Evolutionary conservation across 2,888 invertebrate genomes (phyloP).

Genomic region (Ophion ventricosus): DNA sequence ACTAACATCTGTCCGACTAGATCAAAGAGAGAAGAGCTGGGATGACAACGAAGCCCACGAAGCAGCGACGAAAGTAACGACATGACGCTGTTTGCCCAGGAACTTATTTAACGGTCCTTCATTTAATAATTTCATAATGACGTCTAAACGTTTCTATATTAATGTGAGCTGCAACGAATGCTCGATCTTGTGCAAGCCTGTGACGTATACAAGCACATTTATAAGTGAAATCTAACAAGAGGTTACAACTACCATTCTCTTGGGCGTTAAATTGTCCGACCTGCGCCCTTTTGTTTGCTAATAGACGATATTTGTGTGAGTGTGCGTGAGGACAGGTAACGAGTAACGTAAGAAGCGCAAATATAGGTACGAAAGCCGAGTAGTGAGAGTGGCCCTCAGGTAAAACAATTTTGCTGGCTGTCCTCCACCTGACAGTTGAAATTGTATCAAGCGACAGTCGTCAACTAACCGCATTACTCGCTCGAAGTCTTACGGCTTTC

Average conservation of each 20-base stretch:
- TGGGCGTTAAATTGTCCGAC: background rate
- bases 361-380: slow-evolving; percentile 7
- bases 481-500: slow-evolving; percentile 8
- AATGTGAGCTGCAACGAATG: slow-evolving; percentile 28
- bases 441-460: slow-evolving; percentile 55
- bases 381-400: slow-evolving; percentile 27
- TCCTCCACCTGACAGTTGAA: slow-evolving; percentile 41
- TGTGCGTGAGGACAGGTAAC: background rate
- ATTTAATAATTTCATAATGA: slow-evolving; percentile 61
- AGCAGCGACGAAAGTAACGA: slow-evolving; percentile 39
- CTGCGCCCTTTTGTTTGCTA: slow-evolving; percentile 6
- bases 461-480: slow-evolving; percentile 55
- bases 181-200: slow-evolving; percentile 51
- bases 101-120: slow-evolving; percentile 55
- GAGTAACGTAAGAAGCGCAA: slow-evolving; percentile 22
- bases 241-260: background rate
- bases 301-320: slow-evolving; percentile 2
- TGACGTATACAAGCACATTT: slow-evolving; percentile 4
- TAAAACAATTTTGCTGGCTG: slow-evolving; percentile 46
- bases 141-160: slow-evolving; percentile 52
- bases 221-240: slow-evolving; percentile 8
- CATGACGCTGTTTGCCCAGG: slow-evolving; percentile 48
- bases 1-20: slow-evolving; percentile 43
- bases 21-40: background rate
- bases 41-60: slow-evolving; percentile 17